Evolutionary conservation across 2,797 vertebrate species (phyloP), one percentile per base, ranked within the genome.

Genomic region (Sebastes minor): DNA sequence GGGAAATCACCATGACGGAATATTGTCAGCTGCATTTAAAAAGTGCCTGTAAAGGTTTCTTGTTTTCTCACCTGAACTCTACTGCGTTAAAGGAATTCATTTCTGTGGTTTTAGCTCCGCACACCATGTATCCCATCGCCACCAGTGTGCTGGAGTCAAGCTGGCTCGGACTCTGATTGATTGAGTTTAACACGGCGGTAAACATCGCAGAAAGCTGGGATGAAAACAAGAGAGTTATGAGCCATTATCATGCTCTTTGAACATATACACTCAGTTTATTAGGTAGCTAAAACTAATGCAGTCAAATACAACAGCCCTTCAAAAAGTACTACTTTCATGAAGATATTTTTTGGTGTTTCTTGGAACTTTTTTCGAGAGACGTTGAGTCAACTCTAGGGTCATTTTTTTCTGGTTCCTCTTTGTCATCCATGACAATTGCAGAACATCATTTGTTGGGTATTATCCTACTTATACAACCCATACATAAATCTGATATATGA

Each of bases 91-190:
- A 94, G 12, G 30, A 84, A 12, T 63, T 89, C 3, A 96, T 94
- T 18, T 95, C 89, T 14, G 91, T 18, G 42, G 57, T 23, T 64
- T 92, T 93, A n/a, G 95, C 95, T 27, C 96, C 96, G 25, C 96
- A 97, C 63, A 96, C 76, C 8, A 96, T 92, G 88, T 96, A 30
- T 53, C 96, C 96, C 88, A 96, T 80, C 1, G 96, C 93, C 46
- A 95, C 95, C 57, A 96, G 83, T 1, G 66, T 91, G 91, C 94
- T 96, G 84, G 95, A 95, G 85, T 95, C 92, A 4, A 97, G 89
- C 86, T 95, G 92, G 66, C 83, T 94, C 8, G 92, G 82, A 53
- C 49, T 93, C 85, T 81, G 82, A 74, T 81, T 90, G 73, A 91
- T 95, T 32, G 94, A 94, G 86, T 91, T 94, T 49, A 96, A 75